Conservation (phyloP, 2,113 vertebrate genomes). For the Anser brachyrhynchus region DNA sequence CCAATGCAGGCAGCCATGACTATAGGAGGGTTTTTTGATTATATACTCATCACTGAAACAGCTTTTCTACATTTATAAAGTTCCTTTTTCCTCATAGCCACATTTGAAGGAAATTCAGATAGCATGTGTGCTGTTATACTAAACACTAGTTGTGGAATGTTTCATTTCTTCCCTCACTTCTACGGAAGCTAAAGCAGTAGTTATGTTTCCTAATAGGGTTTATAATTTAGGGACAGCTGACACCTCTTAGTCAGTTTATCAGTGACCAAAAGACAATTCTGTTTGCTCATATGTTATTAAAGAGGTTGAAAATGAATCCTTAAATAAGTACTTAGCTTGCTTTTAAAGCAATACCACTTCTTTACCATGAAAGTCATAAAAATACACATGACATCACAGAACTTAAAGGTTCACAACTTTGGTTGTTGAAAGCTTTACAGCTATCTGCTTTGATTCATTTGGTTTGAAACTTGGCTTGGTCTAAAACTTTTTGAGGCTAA, state of each 20-base stretch:
- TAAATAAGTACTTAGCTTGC: background rate
- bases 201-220: background rate
- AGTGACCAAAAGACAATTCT: background rate
- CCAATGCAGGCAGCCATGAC: background rate
- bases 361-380: slow-evolving; percentile 26
- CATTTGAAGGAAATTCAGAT: background rate
- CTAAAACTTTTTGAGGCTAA: background rate
- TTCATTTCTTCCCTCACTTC: background rate
- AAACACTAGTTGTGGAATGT: background rate
- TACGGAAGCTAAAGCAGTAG: background rate
- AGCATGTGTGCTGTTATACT: background rate
- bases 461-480: background rate
- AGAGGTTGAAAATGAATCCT: background rate
- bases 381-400: slow-evolving; percentile 23
- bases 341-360: background rate
- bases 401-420: background rate
- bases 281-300: background rate
- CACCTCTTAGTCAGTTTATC: background rate
- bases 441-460: background rate
- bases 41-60: background rate
- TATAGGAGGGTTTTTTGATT: background rate
- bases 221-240: background rate
- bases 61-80: background rate
- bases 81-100: background rate
- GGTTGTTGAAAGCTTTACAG: background rate